phyloP scores from a whole-genome alignment of 2,888 invertebrate genomes.

The Aethes cnicana region DNA sequence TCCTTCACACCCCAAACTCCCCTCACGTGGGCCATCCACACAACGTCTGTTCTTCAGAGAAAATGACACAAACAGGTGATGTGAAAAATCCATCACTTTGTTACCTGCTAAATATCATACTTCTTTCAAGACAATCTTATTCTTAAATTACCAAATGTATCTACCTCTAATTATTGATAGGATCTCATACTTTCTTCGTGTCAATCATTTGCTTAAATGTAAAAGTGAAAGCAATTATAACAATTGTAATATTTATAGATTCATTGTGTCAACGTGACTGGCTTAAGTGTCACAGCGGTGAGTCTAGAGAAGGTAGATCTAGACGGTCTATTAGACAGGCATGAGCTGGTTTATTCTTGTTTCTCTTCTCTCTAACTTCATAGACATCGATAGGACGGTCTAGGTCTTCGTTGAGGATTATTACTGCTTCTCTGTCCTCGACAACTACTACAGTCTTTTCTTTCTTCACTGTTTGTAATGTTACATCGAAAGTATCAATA shows the following conservation, averaged over 20 bases:
- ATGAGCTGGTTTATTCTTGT: conserved; percentile 59
- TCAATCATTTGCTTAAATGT: background rate
- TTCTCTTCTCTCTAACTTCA: conserved; percentile 46
- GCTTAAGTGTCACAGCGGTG: conserved; percentile 80
- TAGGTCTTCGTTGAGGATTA: conserved; percentile 10
- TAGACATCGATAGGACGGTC: conserved; percentile 25
- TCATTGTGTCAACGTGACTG: conserved; percentile 80
- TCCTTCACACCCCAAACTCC: conserved; percentile 83
- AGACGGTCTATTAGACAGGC: conserved; percentile 68
- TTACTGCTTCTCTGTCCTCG: conserved; percentile 12
- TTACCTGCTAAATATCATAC: no score
- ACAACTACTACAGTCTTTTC: background rate
- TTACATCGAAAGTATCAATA: conserved; percentile 7
- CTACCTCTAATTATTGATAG: no score
- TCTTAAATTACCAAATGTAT: conserved; percentile 5
- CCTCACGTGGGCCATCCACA: conserved; percentile 64
- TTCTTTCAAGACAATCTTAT: background rate
- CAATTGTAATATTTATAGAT: conserved; percentile 64
- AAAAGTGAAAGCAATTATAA: conserved; percentile 7
- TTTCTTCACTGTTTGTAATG: conserved; percentile 2
- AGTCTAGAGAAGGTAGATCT: conserved; percentile 78
- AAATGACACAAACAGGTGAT: conserved; percentile 92
- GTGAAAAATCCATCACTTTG: background rate
- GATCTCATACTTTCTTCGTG: background rate
- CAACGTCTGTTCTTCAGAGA: conserved; percentile 90